Evolutionary conservation across 1,140 invertebrate species (phyloP), one percentile per base, ranked within the genome.

Genomic region (Coboldia fuscipes): DNA sequence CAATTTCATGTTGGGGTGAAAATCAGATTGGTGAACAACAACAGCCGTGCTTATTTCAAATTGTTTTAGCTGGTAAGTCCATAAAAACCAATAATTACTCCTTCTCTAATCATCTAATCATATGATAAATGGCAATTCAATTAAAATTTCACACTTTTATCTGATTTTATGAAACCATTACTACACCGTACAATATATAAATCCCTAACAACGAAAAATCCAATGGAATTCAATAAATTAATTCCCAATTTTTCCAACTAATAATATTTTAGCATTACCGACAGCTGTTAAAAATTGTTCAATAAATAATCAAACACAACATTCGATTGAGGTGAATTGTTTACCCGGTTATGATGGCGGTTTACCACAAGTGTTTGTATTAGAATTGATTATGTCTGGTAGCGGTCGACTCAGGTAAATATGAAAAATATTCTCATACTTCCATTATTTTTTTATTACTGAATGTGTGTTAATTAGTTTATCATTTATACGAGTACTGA

Each of bases 281-380:
- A 72, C 68, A 45, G 62, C 69, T 17, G 72, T 77, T 18, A 65
- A 63, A 37, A 79, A 78, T 51, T 79, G 75, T 47, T 68, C 66
- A 13, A 56, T 77, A 35, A 66, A 65, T 19, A 79, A 77, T 48
- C 69, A 75, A 44, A 78, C 74, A 2, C 68, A 67, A 41, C 70
- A 63, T 39, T 75, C 69, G 34, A 69, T 81, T 27, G 71, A 76
- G 42, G 68, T 84, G 6, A 68, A 75, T 34, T 83, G 79, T 53
- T 61, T 62, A 28, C 74, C 75, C 42, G 75, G 75, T 28, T 82
- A 78, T 52, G 75, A 82, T 54, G 79, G 77, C 19, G 75, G 78
- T 21, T 57, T 81, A 23, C 63, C 67, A 18, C 76, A 81, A 55
- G 63, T 65, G 45, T 80, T 81, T 58, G 65, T 75, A 18, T 65